Evolutionary conservation across 2,888 invertebrate species (phyloP), one percentile per base, ranked within the genome.

Genomic region (Drosophila formosana): DNA sequence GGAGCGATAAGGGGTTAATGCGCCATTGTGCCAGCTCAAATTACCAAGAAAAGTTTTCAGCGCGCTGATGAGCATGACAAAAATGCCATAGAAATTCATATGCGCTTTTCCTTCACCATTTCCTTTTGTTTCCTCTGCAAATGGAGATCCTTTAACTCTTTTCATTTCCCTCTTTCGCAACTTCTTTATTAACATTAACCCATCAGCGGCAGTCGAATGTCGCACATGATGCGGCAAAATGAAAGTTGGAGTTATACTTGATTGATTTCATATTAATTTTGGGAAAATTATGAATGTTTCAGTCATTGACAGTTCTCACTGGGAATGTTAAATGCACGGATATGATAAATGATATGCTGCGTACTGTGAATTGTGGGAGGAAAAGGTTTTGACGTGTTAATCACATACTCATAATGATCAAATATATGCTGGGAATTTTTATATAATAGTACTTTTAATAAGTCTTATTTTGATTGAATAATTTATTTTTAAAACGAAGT

Each of bases 241-340:
- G 61, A 65, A 57, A 67, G 65, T 71, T 64, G 53, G 66, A 62
- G 64, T 77, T 68, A 70, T 71, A 81, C 65, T 81, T 85, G 84
- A 85, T 85, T 85, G 84, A 85, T 85, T 88, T 88, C 89, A 66
- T 77, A 79, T 87, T 85, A 85, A 81, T 85, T 88, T 79, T 81
- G 51, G 34, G 37, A 69, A 80, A 83, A 82, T 82, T 72, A 85
- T 82, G 80, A 63, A 72, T 68, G 67, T 51, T 76, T 47, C 78
- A 43, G 58, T 50, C 65, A 66, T 9, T 63, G 75, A 66, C 70
- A 79, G 61, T 41, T 52, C 32, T 7, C 34, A 34, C n/a, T n/a
- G n/a, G 26, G 1, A 25, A 34, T 23, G 57, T 55, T 46, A 58
- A 66, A 56, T 56, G 68, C 52, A 64, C 37, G 63, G 43, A 52